phyloP scores from a whole-genome alignment of 1,140 invertebrate species.

The Metaphire vulgaris region DNA sequence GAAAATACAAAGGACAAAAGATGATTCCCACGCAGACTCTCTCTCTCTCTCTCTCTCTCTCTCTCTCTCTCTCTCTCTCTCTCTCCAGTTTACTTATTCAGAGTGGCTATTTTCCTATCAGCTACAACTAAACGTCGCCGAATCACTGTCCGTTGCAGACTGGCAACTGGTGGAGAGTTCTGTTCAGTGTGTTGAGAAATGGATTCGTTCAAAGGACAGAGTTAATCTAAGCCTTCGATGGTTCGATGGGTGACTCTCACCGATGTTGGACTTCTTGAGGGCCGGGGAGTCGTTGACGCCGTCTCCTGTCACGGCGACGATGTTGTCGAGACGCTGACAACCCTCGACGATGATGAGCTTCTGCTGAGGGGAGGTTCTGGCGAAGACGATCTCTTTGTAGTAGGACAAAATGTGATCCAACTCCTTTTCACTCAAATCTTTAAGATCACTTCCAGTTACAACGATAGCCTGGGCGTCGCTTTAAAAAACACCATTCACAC shows the following conservation, averaged over 20 bases:
- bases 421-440: slow-evolving; percentile 80
- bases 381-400: slow-evolving; percentile 98
- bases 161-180: no score
- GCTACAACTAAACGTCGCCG: no score
- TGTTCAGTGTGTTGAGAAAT: no score
- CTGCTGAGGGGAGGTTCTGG: slow-evolving; percentile 96
- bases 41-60: no score
- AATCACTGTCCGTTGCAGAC: no score
- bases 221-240: no score
- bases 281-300: slow-evolving; percentile 97
- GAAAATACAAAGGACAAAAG: background rate
- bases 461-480: slow-evolving; percentile 89
- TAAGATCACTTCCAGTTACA: slow-evolving; percentile 84
- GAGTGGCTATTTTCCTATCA: no score
- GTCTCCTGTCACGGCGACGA: slow-evolving; percentile 93
- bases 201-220: no score
- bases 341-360: slow-evolving; percentile 98
- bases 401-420: slow-evolving; percentile 88
- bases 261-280: slow-evolving; percentile 94
- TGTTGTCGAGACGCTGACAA: slow-evolving; percentile 84
- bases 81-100: no score
- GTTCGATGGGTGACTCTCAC: background rate
- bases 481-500: background rate
- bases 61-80: no score
- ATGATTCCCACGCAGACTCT: no score